A percentile compares a stretch with the other conserved stretches of the same genome.
These are phyloP conservation scores for Ploceus nigricollis DNA, from an alignment of 2,113 vertebrate genomes.

Conservation along the genomic window DNA sequence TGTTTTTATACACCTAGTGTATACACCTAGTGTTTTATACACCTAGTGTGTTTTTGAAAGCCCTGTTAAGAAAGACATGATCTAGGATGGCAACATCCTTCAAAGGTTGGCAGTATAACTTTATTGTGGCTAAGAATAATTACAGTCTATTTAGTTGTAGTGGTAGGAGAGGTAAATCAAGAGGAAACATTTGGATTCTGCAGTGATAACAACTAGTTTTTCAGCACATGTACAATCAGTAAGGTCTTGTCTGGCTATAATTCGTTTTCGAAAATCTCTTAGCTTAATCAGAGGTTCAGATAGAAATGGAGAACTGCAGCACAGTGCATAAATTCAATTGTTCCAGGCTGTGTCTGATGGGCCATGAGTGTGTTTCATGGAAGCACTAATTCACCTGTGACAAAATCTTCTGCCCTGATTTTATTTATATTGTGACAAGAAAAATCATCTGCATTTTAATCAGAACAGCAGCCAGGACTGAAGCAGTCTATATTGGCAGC, in stretches of 20 bases:
- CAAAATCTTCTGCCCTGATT: not conserved
- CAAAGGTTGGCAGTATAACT: not conserved
- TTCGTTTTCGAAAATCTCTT: not conserved
- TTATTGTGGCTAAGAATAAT: not conserved
- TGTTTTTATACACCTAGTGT: not conserved
- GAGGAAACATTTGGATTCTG: not conserved
- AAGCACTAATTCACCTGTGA: not conserved
- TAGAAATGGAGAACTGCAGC: not conserved
- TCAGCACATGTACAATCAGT: not conserved
- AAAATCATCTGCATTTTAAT: not conserved
- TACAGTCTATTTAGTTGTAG: not conserved
- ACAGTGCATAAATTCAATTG: not conserved
- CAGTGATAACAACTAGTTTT: not conserved
- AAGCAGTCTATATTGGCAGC: not conserved
- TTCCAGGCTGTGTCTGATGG: not conserved
- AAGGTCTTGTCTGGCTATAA: not conserved
- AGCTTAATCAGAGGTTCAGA: not conserved
- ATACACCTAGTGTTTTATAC: no score
- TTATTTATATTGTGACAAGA: not conserved
- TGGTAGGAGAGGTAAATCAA: not conserved
- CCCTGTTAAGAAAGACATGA: not conserved
- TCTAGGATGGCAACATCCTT: not conserved
- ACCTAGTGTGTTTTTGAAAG: not conserved
- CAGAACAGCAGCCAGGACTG: not conserved
- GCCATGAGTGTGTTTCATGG: not conserved